Evolutionary conservation across 2,888 invertebrate genomes (phyloP).

Genomic region (Drosophila koepferae): DNA sequence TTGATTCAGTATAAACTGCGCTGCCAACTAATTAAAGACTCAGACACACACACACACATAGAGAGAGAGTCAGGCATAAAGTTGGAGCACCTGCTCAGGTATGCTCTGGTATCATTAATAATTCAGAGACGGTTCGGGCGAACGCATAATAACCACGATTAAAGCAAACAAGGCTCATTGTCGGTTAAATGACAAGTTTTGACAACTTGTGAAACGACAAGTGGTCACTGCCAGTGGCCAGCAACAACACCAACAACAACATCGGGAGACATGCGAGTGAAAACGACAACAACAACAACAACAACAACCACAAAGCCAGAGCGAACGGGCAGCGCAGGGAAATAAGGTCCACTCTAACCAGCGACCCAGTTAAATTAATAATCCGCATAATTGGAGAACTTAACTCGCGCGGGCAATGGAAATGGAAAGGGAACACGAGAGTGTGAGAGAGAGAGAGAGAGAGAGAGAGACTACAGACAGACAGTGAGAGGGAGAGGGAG

Average conservation of each 20-base stretch:
- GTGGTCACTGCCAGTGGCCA: slow-evolving; percentile 60
- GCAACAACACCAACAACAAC: slow-evolving; percentile 20
- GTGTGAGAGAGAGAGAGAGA: background rate
- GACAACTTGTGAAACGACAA: slow-evolving; percentile 83
- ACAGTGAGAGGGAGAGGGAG: background rate
- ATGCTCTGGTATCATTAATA: slow-evolving; percentile 71
- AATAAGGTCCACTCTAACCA: slow-evolving; percentile 37
- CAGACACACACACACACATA: slow-evolving; percentile 28
- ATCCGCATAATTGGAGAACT: slow-evolving; percentile 85
- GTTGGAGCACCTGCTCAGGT: slow-evolving; percentile 65
- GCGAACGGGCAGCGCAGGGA: slow-evolving; percentile 13
- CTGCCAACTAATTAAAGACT: slow-evolving; percentile 65
- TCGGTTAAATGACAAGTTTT: slow-evolving; percentile 84
- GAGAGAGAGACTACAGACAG: background rate
- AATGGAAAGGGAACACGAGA: background rate
- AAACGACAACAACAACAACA: slow-evolving; percentile 8
- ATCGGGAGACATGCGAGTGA: slow-evolving; percentile 28
- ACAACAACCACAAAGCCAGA: background rate
- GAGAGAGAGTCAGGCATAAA: slow-evolving; percentile 11
- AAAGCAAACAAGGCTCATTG: slow-evolving; percentile 84
- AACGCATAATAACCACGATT: slow-evolving; percentile 83
- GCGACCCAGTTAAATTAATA: slow-evolving; percentile 85
- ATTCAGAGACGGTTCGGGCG: slow-evolving; percentile 60
- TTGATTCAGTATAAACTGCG: background rate
- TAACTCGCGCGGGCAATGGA: slow-evolving; percentile 62